Base-by-base conservation (phyloP, 1,140 invertebrate genomes). In the Pissodes strobi region DNA sequence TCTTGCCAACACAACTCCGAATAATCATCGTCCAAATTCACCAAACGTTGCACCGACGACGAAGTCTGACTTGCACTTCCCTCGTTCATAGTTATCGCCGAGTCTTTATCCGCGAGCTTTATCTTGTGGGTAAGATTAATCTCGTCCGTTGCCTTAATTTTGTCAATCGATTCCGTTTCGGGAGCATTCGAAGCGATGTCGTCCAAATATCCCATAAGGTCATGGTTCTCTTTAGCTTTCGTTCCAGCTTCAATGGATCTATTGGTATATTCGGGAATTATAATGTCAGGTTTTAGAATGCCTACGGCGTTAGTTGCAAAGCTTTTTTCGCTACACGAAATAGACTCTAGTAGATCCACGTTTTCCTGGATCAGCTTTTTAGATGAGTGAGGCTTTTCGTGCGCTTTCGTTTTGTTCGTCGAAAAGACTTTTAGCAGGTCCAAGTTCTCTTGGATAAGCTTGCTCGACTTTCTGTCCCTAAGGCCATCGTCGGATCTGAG, bases 401-500 rank as follows among this genome's bases (percentile, higher is more conserved):
- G 19, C 2, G 25, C 30, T 19, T 55, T 53, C 9, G 23, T 13
- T 48, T 64, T 64, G 17, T 51, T 58, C 13, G 38, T 19, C 12
- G 64, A 46, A 39, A 51, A 55, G n/a, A 25, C 39, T 30, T 45
- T 60, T 18, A 66, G 41, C 30, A 66, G 17, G 30, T 66, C 64
- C 9, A 55, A 25, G 21, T 60, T 66, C 27, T 59, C 56, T 53
- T 58, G 45, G 15, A 58, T 59, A 13, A 53, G 25, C 21, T 59
- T 12, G 13, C 34, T 22, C 12, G 64, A 59, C 18, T 41, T 65
- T 5, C 23, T 65, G 25, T 61, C 30, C 45, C 55, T 10, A 27
- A 9, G 23, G 6, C n/a, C 2, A 34, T 63, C 55, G 22, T 49
- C 51, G 12, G 34, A 23, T 13, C n/a, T n/a, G n/a, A 22, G 18